Conservation (phyloP, 2,888 invertebrate genomes). For the Tridacna gigas region DNA sequence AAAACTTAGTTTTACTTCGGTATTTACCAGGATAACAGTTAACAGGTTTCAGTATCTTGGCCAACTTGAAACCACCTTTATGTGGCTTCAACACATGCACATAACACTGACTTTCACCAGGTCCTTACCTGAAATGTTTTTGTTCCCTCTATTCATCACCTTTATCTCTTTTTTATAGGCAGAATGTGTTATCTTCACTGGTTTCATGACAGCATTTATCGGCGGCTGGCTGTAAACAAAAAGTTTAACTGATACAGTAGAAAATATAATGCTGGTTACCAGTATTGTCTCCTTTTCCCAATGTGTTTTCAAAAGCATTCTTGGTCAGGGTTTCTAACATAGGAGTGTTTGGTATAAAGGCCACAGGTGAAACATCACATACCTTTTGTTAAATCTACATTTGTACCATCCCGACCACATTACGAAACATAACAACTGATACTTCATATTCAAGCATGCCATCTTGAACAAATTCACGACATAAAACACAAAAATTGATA, state of each 20-base stretch:
- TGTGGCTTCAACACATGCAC: neutral
- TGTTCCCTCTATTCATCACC: constrained; percentile 27
- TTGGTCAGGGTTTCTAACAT: neutral
- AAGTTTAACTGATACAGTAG: no score
- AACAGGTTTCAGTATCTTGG: neutral
- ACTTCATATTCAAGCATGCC: no score
- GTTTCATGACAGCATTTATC: neutral
- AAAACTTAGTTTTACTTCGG: no score
- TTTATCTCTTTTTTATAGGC: constrained; percentile 15
- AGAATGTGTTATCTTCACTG: neutral
- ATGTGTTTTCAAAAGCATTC: neutral
- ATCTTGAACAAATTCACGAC: no score
- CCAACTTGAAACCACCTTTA: neutral
- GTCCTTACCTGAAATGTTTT: constrained; percentile 4
- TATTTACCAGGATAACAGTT: no score
- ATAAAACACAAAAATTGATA: no score
- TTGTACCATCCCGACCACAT: no score
- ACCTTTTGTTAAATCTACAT: no score
- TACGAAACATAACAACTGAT: no score
- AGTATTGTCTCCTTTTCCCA: neutral
- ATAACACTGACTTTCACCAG: neutral
- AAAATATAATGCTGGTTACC: no score
- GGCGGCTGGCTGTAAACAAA: neutral
- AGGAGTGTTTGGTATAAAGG: no score
- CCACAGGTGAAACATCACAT: no score